Evolutionary conservation across 2,113 vertebrate genomes (phyloP), one percentile per base, ranked within the genome.

Genomic region (Hippocampus guttulatus): DNA sequence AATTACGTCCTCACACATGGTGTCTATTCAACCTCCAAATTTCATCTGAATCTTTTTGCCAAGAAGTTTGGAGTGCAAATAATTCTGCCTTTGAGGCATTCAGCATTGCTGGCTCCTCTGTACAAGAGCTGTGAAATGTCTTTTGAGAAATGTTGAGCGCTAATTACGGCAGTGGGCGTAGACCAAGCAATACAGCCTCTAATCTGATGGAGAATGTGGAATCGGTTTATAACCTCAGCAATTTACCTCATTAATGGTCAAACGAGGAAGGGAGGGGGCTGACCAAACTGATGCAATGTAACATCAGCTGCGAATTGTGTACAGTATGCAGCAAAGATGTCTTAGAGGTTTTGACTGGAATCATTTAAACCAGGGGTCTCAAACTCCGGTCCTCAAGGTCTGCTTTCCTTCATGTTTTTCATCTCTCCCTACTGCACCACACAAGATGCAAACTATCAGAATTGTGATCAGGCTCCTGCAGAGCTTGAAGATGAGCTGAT

Each of bases 181-280:
- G 70, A 68, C 82, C 75, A 75, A 78, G 82, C 75, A 75, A 80
- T 74, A 78, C 82, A 82, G 80, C 86, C 84, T 51, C 83, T 92
- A 92, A 93, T 93, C 92, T 92, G 87, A 88, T 83, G 85, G 80
- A 91, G 92, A 92, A 93, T 92, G 92, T 87, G 73, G 90, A 92
- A 92, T 92, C 90, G 79, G 89, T 84, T 93, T 91, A 90, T 92
- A 91, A 89, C 88, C 81, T 90, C 74, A 86, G 80, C 54, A 71
- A 90, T 90, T 90, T 90, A 78, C 82, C 81, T 88, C 78, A 80
- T 85, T 90, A 91, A 90, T 81, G 73, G 63, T 81, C 70, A 81
- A 78, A 76, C 54, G 40, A n/a, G 66, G 72, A 74, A 69, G 64
- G 81, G 75, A 3, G 71, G 78, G 45, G 61, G 14, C 65, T 67